These are phyloP conservation scores for Tinamus guttatus DNA, from an alignment of 2,113 vertebrate genomes.

Conservation along the genomic window DNA sequence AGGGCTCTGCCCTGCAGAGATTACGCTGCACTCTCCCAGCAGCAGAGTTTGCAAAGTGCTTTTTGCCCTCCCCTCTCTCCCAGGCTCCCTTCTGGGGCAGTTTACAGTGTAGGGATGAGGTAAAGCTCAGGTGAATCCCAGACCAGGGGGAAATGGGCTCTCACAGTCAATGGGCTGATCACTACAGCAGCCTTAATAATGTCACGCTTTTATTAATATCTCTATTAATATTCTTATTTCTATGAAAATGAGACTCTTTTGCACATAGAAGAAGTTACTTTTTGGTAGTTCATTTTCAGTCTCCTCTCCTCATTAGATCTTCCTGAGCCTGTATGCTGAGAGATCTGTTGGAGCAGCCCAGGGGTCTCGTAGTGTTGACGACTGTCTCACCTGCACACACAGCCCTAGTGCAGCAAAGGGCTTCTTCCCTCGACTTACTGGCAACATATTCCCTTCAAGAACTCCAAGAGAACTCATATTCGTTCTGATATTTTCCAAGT, in stretches of 20 bases:
- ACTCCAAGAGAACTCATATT: neutral
- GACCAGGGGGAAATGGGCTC: neutral
- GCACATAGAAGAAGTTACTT: neutral
- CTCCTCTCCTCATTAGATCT: neutral
- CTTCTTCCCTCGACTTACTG: neutral
- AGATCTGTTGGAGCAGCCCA: neutral
- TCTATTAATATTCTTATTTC: neutral
- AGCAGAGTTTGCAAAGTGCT: neutral
- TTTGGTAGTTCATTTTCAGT: neutral
- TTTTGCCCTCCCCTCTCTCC: neutral
- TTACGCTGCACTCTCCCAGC: neutral
- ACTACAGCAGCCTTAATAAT: neutral
- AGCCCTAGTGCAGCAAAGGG: neutral
- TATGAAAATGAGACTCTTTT: neutral
- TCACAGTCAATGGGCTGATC: neutral
- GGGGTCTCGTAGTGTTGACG: neutral
- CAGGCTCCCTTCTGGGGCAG: neutral
- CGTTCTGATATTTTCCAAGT: neutral
- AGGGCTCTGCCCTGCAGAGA: neutral
- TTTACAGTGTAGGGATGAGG: accelerated
- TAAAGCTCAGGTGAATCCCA: neutral
- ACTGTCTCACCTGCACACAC: neutral
- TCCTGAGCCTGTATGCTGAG: neutral
- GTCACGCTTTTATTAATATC: neutral
- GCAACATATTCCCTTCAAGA: neutral